phyloP scores from a whole-genome alignment of 2,797 vertebrate species.

The Falco berigora region DNA sequence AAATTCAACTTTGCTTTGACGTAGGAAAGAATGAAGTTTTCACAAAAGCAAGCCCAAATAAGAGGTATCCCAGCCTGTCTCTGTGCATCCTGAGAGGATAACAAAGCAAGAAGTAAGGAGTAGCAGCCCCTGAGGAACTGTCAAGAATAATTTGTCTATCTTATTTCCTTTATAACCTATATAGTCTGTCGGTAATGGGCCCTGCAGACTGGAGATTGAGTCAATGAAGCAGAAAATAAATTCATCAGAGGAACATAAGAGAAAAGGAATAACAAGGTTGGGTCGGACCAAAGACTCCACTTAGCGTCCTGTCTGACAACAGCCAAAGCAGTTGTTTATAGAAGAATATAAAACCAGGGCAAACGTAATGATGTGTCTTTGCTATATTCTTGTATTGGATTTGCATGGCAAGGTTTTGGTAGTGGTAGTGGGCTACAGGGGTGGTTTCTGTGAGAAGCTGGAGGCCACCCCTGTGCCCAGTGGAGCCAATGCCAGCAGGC shows the following conservation, averaged over 20 bases:
- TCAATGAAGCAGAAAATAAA: conserved; percentile 24
- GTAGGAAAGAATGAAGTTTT: background rate
- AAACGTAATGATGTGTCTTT: background rate
- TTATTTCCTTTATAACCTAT: background rate
- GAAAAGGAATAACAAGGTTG: background rate
- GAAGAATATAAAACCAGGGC: background rate
- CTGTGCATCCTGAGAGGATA: background rate
- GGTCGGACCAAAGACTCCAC: background rate
- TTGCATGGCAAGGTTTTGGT: background rate
- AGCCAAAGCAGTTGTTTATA: background rate
- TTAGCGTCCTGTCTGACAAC: background rate
- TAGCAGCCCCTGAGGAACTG: background rate
- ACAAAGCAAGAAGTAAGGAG: background rate
- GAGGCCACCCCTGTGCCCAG: background rate
- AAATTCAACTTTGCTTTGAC: background rate
- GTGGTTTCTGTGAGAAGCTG: background rate
- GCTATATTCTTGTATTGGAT: background rate
- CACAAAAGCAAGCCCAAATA: background rate
- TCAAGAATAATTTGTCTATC: background rate
- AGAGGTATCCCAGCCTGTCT: background rate
- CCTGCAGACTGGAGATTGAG: background rate
- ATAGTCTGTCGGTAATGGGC: background rate
- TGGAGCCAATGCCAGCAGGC: background rate
- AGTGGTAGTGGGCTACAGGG: background rate
- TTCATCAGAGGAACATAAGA: background rate